Percentiles rank a stretch among this genome's conserved stretches.
These are phyloP conservation scores for Strix aluco DNA, from an alignment of 2,113 vertebrate genomes.

Conservation along the genomic window DNA sequence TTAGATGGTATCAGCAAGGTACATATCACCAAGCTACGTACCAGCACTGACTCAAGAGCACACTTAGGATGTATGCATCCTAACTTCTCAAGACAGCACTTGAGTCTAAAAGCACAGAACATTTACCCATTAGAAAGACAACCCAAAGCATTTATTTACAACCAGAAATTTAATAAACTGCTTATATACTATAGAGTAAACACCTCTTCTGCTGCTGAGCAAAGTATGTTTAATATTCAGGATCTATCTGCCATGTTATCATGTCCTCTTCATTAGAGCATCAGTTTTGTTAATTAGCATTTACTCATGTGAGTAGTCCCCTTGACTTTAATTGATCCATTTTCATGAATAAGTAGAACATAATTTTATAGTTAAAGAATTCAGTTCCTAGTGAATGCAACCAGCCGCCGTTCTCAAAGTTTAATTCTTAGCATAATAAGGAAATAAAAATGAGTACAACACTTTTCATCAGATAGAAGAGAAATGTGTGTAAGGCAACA, in stretches of 20 bases:
- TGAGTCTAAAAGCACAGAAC: constrained; percentile 5
- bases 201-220: not conserved
- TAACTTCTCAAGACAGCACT: constrained; percentile 40
- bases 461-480: constrained; percentile 19
- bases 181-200: constrained; percentile 39
- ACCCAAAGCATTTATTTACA: constrained; percentile 45
- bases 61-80: not conserved
- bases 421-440: constrained; percentile 34
- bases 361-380: constrained; percentile 51
- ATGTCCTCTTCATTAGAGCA: constrained; percentile 63
- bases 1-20: not conserved
- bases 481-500: not conserved
- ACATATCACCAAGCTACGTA: not conserved
- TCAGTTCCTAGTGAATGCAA: constrained; percentile 20
- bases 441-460: constrained; percentile 46
- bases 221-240: constrained; percentile 55
- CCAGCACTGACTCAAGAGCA: not conserved
- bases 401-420: not conserved
- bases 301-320: constrained; percentile 63
- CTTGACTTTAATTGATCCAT: constrained; percentile 68
- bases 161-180: constrained; percentile 44
- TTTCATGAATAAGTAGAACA: constrained; percentile 58
- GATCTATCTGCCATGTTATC: constrained; percentile 53
- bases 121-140: constrained; percentile 51
- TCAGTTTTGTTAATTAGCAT: constrained; percentile 59